phyloP scores from a whole-genome alignment of 2,888 invertebrate genomes.

The Scaptomyza reducta region DNA sequence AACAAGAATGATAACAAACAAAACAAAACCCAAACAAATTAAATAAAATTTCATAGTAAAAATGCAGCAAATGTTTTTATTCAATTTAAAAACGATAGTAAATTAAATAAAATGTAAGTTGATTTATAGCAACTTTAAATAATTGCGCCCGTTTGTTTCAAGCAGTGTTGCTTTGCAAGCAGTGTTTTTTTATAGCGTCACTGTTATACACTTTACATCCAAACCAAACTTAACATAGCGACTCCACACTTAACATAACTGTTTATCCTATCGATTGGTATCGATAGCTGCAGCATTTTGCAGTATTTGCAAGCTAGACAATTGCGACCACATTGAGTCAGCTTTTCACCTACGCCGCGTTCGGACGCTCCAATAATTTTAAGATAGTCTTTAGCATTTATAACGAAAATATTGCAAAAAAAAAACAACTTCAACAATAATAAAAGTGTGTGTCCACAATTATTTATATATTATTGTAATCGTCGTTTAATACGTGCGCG shows the following conservation, averaged over 20 bases:
- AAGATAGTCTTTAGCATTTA: conserved; percentile 62
- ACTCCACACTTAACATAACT: not conserved
- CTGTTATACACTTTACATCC: not conserved
- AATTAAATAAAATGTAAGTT: not conserved
- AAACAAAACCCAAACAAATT: conserved; percentile 36
- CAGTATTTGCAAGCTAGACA: not conserved
- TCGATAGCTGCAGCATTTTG: conserved; percentile 1
- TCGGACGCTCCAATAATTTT: conserved; percentile 65
- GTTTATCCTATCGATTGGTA: conserved; percentile 8
- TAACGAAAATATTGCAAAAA: conserved; percentile 37
- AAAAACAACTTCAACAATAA: conserved; percentile 7
- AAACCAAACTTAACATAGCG: not conserved
- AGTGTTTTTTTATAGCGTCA: not conserved
- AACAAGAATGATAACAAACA: conserved; percentile 52
- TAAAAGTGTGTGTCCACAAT: conserved; percentile 17
- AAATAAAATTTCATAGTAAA: conserved; percentile 75
- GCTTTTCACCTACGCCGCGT: conserved; percentile 54
- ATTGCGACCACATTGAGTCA: conserved; percentile 48
- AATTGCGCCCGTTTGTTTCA: not conserved
- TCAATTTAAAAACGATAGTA: not conserved
- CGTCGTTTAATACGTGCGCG: conserved; percentile 27
- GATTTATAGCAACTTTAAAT: not conserved
- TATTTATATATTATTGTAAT: conserved; percentile 16
- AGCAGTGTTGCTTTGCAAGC: not conserved
- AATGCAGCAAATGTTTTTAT: conserved; percentile 7